phyloP scores from a whole-genome alignment of 2,888 invertebrate species.

The Cecidostiba fungosa region DNA sequence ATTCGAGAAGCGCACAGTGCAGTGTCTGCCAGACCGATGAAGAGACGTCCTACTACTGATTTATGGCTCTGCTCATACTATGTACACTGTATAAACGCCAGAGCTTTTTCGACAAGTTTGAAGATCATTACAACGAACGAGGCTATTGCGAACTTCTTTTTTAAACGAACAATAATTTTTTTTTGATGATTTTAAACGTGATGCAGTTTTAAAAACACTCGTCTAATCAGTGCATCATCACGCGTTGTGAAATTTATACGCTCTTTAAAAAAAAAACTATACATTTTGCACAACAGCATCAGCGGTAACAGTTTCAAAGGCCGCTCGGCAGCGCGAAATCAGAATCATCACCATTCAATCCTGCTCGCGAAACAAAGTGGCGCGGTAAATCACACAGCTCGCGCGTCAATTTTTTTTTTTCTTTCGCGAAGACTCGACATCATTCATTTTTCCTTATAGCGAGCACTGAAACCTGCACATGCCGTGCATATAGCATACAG shows the following conservation, averaged over 20 bases:
- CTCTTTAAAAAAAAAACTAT: not conserved
- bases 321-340: not conserved
- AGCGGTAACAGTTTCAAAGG: not conserved
- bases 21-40: not conserved
- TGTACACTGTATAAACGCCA: not conserved
- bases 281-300: not conserved
- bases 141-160: no score
- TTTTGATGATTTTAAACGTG: no score
- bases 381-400: not conserved
- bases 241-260: not conserved
- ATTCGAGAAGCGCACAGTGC: constrained; percentile 2
- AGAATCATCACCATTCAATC: not conserved
- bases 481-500: not conserved
- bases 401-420: not conserved
- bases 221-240: not conserved
- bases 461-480: not conserved
- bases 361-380: not conserved
- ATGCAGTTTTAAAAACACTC: no score
- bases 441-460: not conserved
- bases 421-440: not conserved
- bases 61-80: not conserved
- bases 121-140: not conserved
- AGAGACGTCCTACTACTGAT: no score
- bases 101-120: constrained; percentile 4
- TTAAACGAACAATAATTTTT: no score